phyloP scores from a whole-genome alignment of 2,113 vertebrate species.

The Pangasianodon hypophthalmus region DNA sequence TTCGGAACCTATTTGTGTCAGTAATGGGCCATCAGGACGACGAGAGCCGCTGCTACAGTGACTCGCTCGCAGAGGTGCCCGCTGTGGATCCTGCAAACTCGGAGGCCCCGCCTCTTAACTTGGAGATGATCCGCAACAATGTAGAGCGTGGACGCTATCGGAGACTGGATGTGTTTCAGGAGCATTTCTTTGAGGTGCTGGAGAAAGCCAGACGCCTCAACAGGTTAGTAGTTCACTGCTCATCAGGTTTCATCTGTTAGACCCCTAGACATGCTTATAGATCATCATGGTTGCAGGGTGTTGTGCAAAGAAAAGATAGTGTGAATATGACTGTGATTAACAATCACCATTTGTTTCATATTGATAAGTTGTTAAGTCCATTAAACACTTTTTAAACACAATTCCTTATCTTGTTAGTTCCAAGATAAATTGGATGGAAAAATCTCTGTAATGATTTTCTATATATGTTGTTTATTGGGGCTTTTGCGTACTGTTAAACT shows the following conservation, averaged over 20 bases:
- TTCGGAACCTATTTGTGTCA: constrained; percentile 95
- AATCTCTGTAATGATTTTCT: neutral
- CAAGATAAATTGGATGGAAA: neutral
- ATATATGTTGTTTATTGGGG: neutral
- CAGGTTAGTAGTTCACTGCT: constrained; percentile 74
- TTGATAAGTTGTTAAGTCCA: neutral
- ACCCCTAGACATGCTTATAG: neutral
- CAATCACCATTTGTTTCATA: neutral
- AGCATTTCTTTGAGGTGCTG: constrained; percentile 96
- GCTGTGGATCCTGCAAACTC: constrained; percentile 86
- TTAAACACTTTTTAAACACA: neutral
- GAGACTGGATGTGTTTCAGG: constrained; percentile 94
- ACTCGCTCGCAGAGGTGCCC: constrained; percentile 95
- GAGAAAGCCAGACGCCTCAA: constrained; percentile 92
- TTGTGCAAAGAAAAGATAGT: neutral
- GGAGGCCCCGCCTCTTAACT: constrained; percentile 86
- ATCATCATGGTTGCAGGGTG: neutral
- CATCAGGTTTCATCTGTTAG: neutral
- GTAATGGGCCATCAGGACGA: constrained; percentile 98
- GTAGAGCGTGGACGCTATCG: constrained; percentile 92
- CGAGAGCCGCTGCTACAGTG: constrained; percentile 95
- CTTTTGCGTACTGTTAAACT: neutral
- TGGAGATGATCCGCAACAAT: constrained; percentile 90
- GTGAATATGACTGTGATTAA: neutral
- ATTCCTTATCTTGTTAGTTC: neutral